Evolutionary conservation across 2,113 vertebrate species (phyloP).

Genomic region (Alexandromys fortis): DNA sequence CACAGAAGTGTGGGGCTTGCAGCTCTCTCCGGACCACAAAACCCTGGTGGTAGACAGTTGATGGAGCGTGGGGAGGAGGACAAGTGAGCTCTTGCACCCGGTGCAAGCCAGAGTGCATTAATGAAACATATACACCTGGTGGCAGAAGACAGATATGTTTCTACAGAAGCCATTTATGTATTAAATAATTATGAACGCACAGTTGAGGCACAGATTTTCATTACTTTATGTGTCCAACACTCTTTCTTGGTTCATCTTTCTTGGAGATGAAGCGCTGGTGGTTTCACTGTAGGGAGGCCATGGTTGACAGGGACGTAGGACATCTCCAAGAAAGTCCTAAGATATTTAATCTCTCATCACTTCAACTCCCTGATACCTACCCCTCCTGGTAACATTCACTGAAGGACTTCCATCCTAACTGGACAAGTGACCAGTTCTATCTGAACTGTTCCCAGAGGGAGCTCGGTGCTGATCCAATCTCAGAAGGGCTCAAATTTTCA

Average conservation of each 20-base stretch:
- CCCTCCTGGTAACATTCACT: not conserved
- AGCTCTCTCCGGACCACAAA: slow-evolving; percentile 92
- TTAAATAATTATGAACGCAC: slow-evolving; percentile 91
- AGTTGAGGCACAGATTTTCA: slow-evolving; percentile 86
- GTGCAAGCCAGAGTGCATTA: slow-evolving; percentile 84
- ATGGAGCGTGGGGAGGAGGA: slow-evolving; percentile 91
- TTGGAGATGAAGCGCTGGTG: slow-evolving; percentile 80
- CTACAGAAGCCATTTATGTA: slow-evolving; percentile 88
- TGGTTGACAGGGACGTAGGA: not conserved
- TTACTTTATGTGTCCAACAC: slow-evolving; percentile 80
- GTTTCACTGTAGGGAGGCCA: not conserved
- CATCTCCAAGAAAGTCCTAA: slow-evolving; percentile 38
- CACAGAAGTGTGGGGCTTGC: slow-evolving; percentile 94
- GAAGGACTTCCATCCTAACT: slow-evolving; percentile 39
- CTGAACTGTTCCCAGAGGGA: slow-evolving; percentile 32
- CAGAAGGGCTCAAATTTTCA: slow-evolving; percentile 40
- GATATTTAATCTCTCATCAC: slow-evolving; percentile 40
- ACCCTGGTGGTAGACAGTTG: slow-evolving; percentile 93
- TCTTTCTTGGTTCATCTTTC: slow-evolving; percentile 81
- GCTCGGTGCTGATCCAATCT: slow-evolving; percentile 1
- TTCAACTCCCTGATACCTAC: not conserved
- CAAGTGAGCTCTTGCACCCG: slow-evolving; percentile 90
- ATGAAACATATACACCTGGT: slow-evolving; percentile 82
- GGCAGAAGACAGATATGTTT: slow-evolving; percentile 84
- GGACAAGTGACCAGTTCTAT: not conserved